Base-by-base conservation (phyloP, 92 coral and sea anemone species). In the Porites divaricata region DNA sequence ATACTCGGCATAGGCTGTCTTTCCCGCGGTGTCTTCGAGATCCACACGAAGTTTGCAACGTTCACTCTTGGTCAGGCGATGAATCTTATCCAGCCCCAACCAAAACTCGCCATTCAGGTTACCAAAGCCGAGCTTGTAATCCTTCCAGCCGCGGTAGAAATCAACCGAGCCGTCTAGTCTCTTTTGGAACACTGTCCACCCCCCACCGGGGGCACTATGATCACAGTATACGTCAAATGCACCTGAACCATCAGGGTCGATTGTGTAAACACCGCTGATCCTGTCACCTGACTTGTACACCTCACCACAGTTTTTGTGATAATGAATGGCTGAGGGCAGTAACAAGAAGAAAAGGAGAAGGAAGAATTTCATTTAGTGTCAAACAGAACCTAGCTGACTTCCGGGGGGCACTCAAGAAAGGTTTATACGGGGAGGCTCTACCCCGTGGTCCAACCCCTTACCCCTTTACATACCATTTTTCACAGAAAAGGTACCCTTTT, bases 181-280 rank as follows among this genome's bases (percentile, higher is more conserved):
- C 14, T 54, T 54, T 54, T 54, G 59, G 59, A 54, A 54, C 59
- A 54, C 59, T 54, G 89, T 71, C 88, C 97, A n/a, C 91, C 97
- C 28, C 24, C 65, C 65, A 61, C 65, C 65, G 19, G 65, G 65
- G 17, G 65, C 17, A n/a, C n/a, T 61, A 9, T 61, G 65, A 61
- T 94, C 98, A 76, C 98, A 94, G 75, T 72, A 86, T 14, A 91
- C 98, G 15, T 80, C 62, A 82, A 94, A 88, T 20, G 81, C 45
- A 0, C 89, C 93, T 66, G 70, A 56, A 19, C 89, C 93, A 63
- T 95, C 95, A 2, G 95, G 98, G 74, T 90, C 88, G 73, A 95
- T 82, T 13, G 80, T 62, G 72, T 89, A 95, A 26, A 92, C 64
- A 45, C 93, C 93, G 59, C 83, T 89, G 63, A 73, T 62, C 54